phyloP scores from a whole-genome alignment of 2,113 vertebrate species.

The Naja naja region DNA sequence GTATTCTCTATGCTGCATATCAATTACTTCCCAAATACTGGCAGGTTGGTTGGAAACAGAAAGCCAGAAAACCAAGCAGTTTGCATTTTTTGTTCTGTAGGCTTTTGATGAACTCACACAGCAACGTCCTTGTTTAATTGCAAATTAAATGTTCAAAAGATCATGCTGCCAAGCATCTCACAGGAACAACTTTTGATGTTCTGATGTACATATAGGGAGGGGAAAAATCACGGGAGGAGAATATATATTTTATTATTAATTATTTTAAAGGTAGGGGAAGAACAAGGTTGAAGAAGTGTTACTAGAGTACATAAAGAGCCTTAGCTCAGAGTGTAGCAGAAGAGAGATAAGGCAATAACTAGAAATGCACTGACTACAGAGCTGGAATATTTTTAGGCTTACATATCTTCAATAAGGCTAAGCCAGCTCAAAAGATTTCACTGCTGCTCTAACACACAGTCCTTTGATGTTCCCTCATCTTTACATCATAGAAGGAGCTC shows the following conservation, averaged over 20 bases:
- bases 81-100: not conserved
- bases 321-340: slow-evolving; percentile 59
- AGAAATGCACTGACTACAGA: slow-evolving; percentile 49
- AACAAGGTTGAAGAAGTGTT: slow-evolving; percentile 25
- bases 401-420: slow-evolving; percentile 71
- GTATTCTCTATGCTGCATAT: not conserved
- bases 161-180: not conserved
- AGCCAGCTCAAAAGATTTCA: slow-evolving; percentile 75
- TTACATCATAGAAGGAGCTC: slow-evolving; percentile 93
- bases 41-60: not conserved
- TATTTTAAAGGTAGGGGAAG: slow-evolving; percentile 39
- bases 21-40: not conserved
- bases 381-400: slow-evolving; percentile 69
- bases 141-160: slow-evolving; percentile 36
- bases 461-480: slow-evolving; percentile 92
- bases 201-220: slow-evolving; percentile 26
- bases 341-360: slow-evolving; percentile 53
- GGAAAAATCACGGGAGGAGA: not conserved
- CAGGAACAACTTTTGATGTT: slow-evolving; percentile 48
- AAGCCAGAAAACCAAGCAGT: not conserved
- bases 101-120: not conserved
- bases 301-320: slow-evolving; percentile 56
- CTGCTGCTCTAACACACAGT: slow-evolving; percentile 68
- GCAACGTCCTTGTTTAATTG: slow-evolving; percentile 37
- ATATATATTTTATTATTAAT: slow-evolving; percentile 41